Base-by-base conservation (phyloP, 2,797 vertebrate species). In the Acanthopagrus latus region DNA sequence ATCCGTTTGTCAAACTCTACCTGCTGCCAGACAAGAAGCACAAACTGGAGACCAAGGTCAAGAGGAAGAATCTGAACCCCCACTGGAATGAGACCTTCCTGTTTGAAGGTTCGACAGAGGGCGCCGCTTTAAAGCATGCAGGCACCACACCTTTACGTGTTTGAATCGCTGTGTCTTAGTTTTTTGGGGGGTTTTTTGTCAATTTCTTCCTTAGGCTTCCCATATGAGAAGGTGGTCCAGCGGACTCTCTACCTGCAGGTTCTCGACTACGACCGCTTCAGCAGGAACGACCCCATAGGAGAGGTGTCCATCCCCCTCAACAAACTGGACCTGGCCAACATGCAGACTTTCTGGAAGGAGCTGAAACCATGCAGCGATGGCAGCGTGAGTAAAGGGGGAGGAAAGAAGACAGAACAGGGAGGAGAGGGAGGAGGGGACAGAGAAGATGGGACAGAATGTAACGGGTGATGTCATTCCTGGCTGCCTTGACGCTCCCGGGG, bases 71-170 rank as follows among this genome's bases (percentile, higher is more conserved):
- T 93, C 95, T 99, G 74, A 99, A 99, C 78, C 98, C 98, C 0
- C 98, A 99, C 89, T 99, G 98, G 98, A 99, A 99, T 0, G 98
- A 99, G 93, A 99, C 98, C 71, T 99, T 99, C 91, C 96, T 99
- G 71, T 99, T 99, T 1, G 98, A 99, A 96, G 98, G 98, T 98
- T 81, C 41, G 78, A 47, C 14, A 4, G 54, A 73, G 18, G 23
- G 64, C 17, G 23, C 20, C 51, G 56, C 67, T 5, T 13, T 33
- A 52, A 38, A 38, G 10, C 38, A 2, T 10, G 2, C 38, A 38
- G 38, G 38, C 38, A 10, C 38, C 38, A 38, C 38, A 38, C 38
- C 38, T 38, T 38, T 10, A 38, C 9, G 2, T 60, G 1, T 75
- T 23, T 74, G 47, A 43, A 52, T 82, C 27, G 23, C 29, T 72